Percentiles rank a stretch among this genome's conserved stretches.
Conservation (phyloP, 1,140 invertebrate species). For the Battus philenor region DNA sequence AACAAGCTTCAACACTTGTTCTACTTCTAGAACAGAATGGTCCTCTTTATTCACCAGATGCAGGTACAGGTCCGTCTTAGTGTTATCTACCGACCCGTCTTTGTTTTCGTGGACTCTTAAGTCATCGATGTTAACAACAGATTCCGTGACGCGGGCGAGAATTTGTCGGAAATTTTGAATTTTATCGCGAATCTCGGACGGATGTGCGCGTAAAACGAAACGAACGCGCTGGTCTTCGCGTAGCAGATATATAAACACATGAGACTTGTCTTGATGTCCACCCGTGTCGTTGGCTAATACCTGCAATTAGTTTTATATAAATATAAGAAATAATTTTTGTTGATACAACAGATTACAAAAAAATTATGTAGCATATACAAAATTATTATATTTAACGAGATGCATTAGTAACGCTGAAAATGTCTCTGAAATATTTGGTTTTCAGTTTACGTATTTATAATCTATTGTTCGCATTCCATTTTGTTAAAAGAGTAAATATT, state of each 20-base stretch:
- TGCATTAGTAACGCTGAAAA: too few species aligned
- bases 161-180: constrained; percentile 89
- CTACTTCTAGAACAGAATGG: constrained; percentile 93
- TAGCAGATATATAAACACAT: constrained; percentile 93
- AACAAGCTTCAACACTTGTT: constrained; percentile 88
- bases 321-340: constrained; percentile 1
- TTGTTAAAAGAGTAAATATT: too few species aligned
- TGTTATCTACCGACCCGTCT: constrained; percentile 94
- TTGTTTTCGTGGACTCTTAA: constrained; percentile 94
- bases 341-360: too few species aligned
- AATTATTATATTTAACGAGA: too few species aligned
- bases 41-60: constrained; percentile 93
- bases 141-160: constrained; percentile 86
- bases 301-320: constrained; percentile 46
- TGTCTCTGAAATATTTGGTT: too few species aligned
- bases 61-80: constrained; percentile 94
- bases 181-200: constrained; percentile 87
- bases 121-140: constrained; percentile 95
- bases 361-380: too few species aligned
- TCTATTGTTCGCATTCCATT: too few species aligned
- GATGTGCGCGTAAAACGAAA: constrained; percentile 93
- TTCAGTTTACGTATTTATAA: too few species aligned
- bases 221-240: constrained; percentile 94
- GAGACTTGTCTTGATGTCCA: constrained; percentile 85
- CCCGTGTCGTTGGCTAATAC: constrained; percentile 90